Evolutionary conservation across 2,113 vertebrate species (phyloP), one percentile per base, ranked within the genome.

Genomic region (Paralichthys olivaceus): DNA sequence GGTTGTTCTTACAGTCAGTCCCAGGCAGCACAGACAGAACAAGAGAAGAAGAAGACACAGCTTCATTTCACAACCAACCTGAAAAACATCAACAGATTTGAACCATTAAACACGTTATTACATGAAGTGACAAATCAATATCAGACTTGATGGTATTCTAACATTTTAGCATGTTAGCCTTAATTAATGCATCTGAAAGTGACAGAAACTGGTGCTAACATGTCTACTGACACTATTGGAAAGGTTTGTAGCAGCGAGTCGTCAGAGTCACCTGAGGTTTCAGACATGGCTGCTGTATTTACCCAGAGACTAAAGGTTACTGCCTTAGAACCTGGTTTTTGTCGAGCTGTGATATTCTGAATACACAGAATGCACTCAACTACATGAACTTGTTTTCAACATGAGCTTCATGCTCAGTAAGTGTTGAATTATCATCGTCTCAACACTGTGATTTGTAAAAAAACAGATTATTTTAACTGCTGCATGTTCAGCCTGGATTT

Each of bases 231-330:
- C 29, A 32, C n/a, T n/a, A n/a, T n/a, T 7, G 29, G 28, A 32
- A n/a, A 32, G 29, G 29, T 32, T 32, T 32, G 32, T 7, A 8
- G 7, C 32, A 32, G 32, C 32, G 32, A 1, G 32, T 32, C 32
- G 7, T 34, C 37, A 17, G 13, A 26, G 58, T 82, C 64, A 69
- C 19, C 72, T 49, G 29, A 78, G 25, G 59, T 74, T 77, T 80
- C 54, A 75, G 59, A 77, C 9, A 54, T 61, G 66, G 49, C 79
- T 0, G 75, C 72, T 51, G 29, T 87, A 79, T 89, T 89, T 89
- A 75, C 83, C 77, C 25, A 68, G 2, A 34, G 87, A 79, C 64
- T 87, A 84, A 87, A 89, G 87, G 87, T 89, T 83, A 81, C 74
- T 85, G 60, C 72, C 77, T 72, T 79, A 66, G 72, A 75, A 19